These are phyloP conservation scores for Laspeyria flexula DNA, from an alignment of 2,888 invertebrate genomes.

Conservation along the genomic window DNA sequence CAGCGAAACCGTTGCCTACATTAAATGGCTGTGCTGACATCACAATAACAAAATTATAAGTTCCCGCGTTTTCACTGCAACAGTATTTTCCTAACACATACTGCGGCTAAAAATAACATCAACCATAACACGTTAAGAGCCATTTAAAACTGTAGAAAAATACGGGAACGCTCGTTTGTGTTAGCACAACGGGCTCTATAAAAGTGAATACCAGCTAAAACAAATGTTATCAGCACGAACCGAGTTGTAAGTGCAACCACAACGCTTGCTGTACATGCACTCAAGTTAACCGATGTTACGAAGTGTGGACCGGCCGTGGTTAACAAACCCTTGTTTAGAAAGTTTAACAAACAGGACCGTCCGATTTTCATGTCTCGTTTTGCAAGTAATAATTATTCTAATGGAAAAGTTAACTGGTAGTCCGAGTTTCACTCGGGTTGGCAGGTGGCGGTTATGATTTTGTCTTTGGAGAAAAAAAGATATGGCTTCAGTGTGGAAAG, in stretches of 20 bases:
- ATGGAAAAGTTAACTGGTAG: no score
- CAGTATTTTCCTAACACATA: neutral
- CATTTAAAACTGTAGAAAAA: neutral
- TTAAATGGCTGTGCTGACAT: no score
- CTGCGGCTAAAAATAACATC: neutral
- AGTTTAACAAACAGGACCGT: no score
- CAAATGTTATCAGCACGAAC: conserved; percentile 19
- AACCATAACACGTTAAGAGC: neutral
- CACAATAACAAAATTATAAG: neutral
- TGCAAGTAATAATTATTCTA: no score
- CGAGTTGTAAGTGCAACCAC: conserved; percentile 16
- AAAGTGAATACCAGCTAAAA: conserved; percentile 19
- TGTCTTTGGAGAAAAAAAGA: no score
- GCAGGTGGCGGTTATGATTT: no score
- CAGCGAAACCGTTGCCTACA: no score
- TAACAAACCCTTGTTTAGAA: conserved; percentile 24
- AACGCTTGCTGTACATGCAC: conserved; percentile 11
- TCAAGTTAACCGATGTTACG: conserved; percentile 19
- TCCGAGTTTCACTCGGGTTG: no score
- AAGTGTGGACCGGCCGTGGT: conserved; percentile 9
- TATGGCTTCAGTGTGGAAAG: no score
- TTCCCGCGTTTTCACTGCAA: neutral
- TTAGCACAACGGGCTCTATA: conserved; percentile 5
- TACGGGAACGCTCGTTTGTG: neutral
- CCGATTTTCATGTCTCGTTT: no score